These are phyloP conservation scores for Aspidiotus rigidus DNA, from an alignment of 2,888 invertebrate genomes.

Conservation along the genomic window DNA sequence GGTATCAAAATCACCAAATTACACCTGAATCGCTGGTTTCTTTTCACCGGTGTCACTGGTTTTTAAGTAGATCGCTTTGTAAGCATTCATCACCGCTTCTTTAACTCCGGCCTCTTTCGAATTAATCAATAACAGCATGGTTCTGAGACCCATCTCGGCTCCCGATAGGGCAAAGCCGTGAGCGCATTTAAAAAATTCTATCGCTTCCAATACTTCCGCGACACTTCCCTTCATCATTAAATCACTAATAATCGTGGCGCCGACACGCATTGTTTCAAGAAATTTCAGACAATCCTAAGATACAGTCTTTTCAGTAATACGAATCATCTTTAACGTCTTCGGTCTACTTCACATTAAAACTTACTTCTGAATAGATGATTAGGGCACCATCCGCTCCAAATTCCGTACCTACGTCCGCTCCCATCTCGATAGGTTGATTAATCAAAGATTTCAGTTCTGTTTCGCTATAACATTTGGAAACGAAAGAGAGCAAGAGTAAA, in stretches of 20 bases:
- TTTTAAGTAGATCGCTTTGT: slow-evolving; percentile 59
- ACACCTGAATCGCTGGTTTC: not conserved
- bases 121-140: slow-evolving; percentile 70
- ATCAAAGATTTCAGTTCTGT: slow-evolving; percentile 5
- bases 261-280: slow-evolving; percentile 46
- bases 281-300: slow-evolving; percentile 49
- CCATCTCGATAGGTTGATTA: slow-evolving; percentile 10
- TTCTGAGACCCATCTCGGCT: slow-evolving; percentile 59
- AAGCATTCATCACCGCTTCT: slow-evolving; percentile 67
- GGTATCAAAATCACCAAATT: slow-evolving; percentile 16
- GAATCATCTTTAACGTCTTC: not conserved
- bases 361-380: slow-evolving; percentile 18
- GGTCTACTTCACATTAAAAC: not conserved
- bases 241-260: slow-evolving; percentile 58
- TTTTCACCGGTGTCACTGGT: slow-evolving; percentile 40
- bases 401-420: slow-evolving; percentile 5
- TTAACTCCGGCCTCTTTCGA: slow-evolving; percentile 61
- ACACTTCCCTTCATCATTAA: slow-evolving; percentile 63
- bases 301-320: slow-evolving; percentile 13
- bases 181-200: slow-evolving; percentile 76
- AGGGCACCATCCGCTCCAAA: slow-evolving; percentile 5
- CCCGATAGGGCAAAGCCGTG: slow-evolving; percentile 68
- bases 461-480: not conserved
- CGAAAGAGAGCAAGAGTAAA: not conserved
- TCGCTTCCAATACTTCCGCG: slow-evolving; percentile 77